Evolutionary conservation across 2,797 vertebrate species (phyloP), one percentile per base, ranked within the genome.

Genomic region (Kryptolebias ocellatus): DNA sequence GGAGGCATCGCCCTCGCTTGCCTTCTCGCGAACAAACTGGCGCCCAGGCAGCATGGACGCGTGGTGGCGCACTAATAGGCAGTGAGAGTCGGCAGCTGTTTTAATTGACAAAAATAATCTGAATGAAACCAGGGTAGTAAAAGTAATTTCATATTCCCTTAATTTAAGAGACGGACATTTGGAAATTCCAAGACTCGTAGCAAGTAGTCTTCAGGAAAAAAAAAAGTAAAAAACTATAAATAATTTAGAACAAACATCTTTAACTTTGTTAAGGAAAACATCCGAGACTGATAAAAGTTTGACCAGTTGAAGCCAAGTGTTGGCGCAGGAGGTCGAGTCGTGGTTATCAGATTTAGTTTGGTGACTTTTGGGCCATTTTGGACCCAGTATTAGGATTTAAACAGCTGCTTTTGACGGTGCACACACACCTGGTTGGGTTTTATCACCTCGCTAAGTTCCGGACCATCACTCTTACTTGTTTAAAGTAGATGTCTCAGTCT

Each of bases 1-100:
- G 81, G 94, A 5, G 95, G 95, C 57, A 95, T 96, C 0, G 84
- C 92, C 47, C 82, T 95, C 63, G 87, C 95, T 42, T 96, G 95
- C 70, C 84, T 96, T 52, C 88, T 95, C 59, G 95, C 95, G 20
- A 93, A 94, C 70, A 93, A 87, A 58, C 81, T 94, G 56, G 61
- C 83, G 34, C 87, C 91, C 8, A 87, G 90, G 29, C 92, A 79
- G 50, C 89, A 75, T 29, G 85, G 87, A 29, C 89, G 77, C 11
- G 71, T 87, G 1, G 86, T 86, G 20, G 88, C 81, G 5, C 87
- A 83, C 74, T 94, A 65, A 88, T 27, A 51, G 37, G 60, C 44
- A 5, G 17, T 58, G 10, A 46, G 20, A 24, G 20, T 24, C 28
- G 11, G 37, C 5, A 2, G 10, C 10, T 11, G 2, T 1, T 39